These are phyloP conservation scores for Griposia aprilina DNA, from an alignment of 2,888 invertebrate species.

Conservation along the genomic window DNA sequence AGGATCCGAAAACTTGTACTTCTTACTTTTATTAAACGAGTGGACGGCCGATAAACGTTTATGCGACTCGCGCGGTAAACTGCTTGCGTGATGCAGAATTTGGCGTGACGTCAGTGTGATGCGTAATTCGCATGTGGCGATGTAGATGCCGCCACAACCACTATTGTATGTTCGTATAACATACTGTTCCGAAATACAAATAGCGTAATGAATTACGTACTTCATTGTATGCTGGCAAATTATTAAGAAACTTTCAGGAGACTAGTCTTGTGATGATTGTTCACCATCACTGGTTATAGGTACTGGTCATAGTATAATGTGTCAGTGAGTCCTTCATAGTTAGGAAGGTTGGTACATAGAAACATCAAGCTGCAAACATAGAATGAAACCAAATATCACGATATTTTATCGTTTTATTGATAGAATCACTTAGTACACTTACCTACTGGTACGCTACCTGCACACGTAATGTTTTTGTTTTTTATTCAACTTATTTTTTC, in stretches of 20 bases:
- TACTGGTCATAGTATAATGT: neutral
- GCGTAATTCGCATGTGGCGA: too few relatives aligned
- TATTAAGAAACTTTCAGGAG: neutral
- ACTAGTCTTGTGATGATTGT: neutral
- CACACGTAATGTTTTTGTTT: neutral
- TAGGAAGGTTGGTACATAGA: neutral
- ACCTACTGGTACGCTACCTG: neutral
- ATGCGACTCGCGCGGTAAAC: too few relatives aligned
- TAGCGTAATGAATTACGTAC: neutral
- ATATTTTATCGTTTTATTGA: constrained; percentile 19
- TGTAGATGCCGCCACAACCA: too few relatives aligned
- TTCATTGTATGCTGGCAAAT: neutral
- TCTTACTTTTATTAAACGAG: neutral
- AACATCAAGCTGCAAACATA: neutral
- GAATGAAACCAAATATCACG: constrained; percentile 9
- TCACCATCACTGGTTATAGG: neutral
- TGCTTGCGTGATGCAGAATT: too few relatives aligned
- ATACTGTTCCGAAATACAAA: neutral
- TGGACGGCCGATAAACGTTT: neutral
- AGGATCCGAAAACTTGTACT: neutral
- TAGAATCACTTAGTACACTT: constrained; percentile 6
- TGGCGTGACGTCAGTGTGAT: too few relatives aligned
- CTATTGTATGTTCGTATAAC: neutral
- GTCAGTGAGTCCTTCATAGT: neutral
- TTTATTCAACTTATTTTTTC: too few relatives aligned